Percentiles rank a stretch among this genome's conserved stretches.
Conservation (phyloP, 2,888 invertebrate genomes). For the Anticlea derivata region DNA sequence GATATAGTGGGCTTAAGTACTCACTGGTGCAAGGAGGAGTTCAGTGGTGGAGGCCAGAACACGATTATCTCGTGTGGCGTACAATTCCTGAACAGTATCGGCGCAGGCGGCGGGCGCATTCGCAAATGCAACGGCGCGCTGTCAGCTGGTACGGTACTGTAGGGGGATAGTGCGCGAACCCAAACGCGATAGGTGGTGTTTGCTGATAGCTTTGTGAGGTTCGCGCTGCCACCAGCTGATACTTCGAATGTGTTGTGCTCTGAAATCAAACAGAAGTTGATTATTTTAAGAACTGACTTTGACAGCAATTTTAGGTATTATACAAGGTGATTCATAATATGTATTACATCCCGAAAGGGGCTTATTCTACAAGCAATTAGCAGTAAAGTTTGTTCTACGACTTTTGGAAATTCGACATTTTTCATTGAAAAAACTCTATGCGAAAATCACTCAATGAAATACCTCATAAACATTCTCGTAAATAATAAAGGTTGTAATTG, state of each 20-base stretch:
- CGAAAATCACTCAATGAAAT: too few relatives aligned
- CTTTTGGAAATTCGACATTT: too few relatives aligned
- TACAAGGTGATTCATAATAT: too few relatives aligned
- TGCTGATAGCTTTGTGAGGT: constrained; percentile 85
- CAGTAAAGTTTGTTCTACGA: too few relatives aligned
- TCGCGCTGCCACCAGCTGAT: constrained; percentile 63
- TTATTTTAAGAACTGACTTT: too few relatives aligned
- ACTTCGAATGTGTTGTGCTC: constrained; percentile 76
- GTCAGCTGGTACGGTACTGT: constrained; percentile 84
- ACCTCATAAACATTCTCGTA: too few relatives aligned
- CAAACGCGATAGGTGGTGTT: constrained; percentile 88
- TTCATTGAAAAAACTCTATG: too few relatives aligned
- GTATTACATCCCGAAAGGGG: too few relatives aligned
- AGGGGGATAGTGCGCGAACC: constrained; percentile 89
- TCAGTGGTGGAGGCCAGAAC: constrained; percentile 85
- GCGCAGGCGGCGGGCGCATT: constrained; percentile 89
- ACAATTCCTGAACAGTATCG: constrained; percentile 74
- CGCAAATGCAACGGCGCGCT: constrained; percentile 85
- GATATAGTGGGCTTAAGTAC: constrained; percentile 20
- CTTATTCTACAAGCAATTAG: too few relatives aligned
- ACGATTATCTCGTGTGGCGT: constrained; percentile 83
- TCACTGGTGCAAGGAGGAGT: constrained; percentile 58
- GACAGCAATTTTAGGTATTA: too few relatives aligned
- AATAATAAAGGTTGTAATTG: too few relatives aligned
- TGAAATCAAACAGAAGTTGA: constrained; percentile 34